Evolutionary conservation across 2,888 invertebrate genomes (phyloP), one percentile per base, ranked within the genome.

Genomic region (Tiliacea aurago): DNA sequence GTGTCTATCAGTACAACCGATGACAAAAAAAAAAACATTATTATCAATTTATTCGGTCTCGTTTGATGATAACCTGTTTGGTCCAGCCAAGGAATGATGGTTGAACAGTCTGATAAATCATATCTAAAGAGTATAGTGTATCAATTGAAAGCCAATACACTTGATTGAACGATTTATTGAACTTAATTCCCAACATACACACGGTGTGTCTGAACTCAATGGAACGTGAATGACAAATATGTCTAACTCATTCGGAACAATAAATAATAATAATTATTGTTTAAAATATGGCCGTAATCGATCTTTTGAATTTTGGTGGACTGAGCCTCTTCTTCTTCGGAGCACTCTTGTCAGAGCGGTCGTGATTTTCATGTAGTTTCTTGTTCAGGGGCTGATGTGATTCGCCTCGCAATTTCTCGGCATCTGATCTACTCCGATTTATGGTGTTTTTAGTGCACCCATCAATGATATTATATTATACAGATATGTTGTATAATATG

Each of bases 61-160:
- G 13, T 23, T 43, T 28, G 33, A 23, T 58, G 37, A 70, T 70
- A 84, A 73, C 80, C 70, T 59, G 72, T 80, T 80, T 55, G 1
- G 51, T 64, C 78, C 76, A 67, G 69, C 4, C 51, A 23, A 28
- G 6, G 6, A 58, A 45, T 62, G 61, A 47, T 64, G 23, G 15
- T 62, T 51, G 33, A 9, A 43, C 62, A 45, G n/a, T 58, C 13
- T 58, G 11, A 47, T 53, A 41, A 66, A 63, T 62, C 10, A 62
- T 62, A 13, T 43, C 43, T 13, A n/a, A 37, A 61, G 18, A 37
- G 51, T 56, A 15, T 10, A 15, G 43, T 13, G 18, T 53, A 47
- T 73, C 70, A 78, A 81, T 81, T 81, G 78, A 63, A 51, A 80
- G 51, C 33, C 55, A 63, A 77, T 80, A 53, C n/a, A 41, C n/a